A percentile compares a stretch with the other conserved stretches of the same genome.
These are phyloP conservation scores for Fundulus diaphanus DNA, from an alignment of 2,797 vertebrate genomes.

Conservation along the genomic window DNA sequence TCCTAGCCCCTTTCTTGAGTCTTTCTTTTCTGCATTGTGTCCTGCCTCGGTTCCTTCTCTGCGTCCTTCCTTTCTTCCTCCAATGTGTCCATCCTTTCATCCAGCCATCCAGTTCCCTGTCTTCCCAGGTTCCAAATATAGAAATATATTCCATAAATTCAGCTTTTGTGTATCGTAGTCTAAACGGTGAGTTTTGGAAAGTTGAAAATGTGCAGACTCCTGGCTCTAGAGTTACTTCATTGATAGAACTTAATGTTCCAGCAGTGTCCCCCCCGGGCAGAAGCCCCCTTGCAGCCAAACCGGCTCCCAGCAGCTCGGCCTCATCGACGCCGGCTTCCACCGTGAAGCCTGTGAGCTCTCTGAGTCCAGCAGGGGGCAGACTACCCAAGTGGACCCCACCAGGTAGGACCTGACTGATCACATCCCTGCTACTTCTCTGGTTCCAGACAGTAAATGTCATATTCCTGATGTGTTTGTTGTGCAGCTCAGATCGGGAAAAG, in stretches of 20 bases:
- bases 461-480: background rate
- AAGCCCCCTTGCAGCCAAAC: slow-evolving; percentile 51
- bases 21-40: too few relatives aligned
- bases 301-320: slow-evolving; percentile 43
- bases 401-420: slow-evolving; percentile 73
- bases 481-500: slow-evolving; percentile 83
- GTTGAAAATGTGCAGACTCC: background rate
- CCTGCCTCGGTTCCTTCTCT: too few relatives aligned
- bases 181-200: background rate
- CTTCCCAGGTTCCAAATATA: background rate
- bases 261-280: slow-evolving; percentile 53
- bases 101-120: background rate
- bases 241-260: slow-evolving; percentile 8
- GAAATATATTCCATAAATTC: background rate
- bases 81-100: too few relatives aligned
- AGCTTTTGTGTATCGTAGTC: background rate
- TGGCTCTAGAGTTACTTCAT: background rate
- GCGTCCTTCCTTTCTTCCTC: too few relatives aligned
- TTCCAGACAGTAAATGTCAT: background rate
- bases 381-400: slow-evolving; percentile 90
- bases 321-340: slow-evolving; percentile 52
- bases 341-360: slow-evolving; percentile 59
- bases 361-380: slow-evolving; percentile 79
- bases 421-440: background rate
- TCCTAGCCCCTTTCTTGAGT: too few relatives aligned